Conservation (phyloP, 2,888 invertebrate species). For the Lasioglossum vierecki region DNA sequence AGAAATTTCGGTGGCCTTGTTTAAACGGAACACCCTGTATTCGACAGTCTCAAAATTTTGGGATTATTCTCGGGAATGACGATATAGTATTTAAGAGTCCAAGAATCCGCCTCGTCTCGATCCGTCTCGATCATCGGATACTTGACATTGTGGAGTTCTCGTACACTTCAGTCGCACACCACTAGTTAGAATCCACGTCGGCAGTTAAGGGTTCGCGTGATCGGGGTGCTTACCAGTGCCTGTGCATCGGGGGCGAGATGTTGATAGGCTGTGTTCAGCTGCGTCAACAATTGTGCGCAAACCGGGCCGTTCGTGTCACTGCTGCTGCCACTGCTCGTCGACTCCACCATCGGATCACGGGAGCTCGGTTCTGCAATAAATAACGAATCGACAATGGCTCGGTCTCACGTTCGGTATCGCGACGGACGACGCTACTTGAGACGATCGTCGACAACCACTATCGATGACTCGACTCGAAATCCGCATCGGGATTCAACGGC, state of each 20-base stretch:
- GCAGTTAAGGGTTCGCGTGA: background rate
- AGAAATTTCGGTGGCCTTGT: no score
- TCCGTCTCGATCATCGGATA: background rate
- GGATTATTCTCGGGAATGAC: background rate
- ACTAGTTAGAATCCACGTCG: background rate
- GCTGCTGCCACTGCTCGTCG: conserved; percentile 80
- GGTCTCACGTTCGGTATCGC: background rate
- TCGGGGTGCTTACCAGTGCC: conserved; percentile 78
- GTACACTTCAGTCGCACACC: background rate
- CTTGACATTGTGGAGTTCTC: background rate
- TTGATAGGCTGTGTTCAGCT: conserved; percentile 82
- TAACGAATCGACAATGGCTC: background rate
- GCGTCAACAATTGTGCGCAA: conserved; percentile 82
- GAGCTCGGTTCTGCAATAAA: conserved; percentile 80
- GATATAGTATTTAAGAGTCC: no score
- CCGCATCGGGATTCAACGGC: conserved; percentile 21
- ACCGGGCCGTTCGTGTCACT: conserved; percentile 82
- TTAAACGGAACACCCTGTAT: no score
- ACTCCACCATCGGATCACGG: conserved; percentile 82
- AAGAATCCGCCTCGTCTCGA: background rate
- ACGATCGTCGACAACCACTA: conserved; percentile 1
- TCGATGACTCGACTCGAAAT: background rate
- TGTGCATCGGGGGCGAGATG: conserved; percentile 83
- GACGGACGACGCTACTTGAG: background rate
- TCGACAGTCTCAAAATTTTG: background rate